Conservation (phyloP, 2,113 vertebrate genomes). For the Colinus virginianus region DNA sequence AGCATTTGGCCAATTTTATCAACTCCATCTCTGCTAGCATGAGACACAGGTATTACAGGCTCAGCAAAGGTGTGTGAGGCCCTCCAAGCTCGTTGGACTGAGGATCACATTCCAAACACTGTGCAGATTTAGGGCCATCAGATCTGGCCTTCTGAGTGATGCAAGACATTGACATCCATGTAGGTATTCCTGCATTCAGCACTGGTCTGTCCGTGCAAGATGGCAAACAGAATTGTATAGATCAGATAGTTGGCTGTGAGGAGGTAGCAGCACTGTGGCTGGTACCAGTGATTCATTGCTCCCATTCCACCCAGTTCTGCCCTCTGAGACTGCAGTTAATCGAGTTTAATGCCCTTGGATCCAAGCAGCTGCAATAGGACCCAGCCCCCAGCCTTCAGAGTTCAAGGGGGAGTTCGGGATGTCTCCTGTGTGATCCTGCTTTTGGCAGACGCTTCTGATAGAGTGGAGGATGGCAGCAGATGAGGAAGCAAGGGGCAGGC, state of each 20-base stretch:
- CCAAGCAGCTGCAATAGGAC: conserved; percentile 30
- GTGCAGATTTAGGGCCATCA: background rate
- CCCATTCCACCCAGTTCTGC: background rate
- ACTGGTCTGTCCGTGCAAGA: background rate
- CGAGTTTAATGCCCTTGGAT: conserved; percentile 12
- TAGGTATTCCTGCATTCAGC: background rate
- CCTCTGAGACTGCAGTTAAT: conserved; percentile 17
- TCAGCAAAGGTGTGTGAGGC: background rate
- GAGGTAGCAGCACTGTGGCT: background rate
- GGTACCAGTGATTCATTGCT: background rate
- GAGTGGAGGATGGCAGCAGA: background rate
- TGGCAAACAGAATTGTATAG: background rate
- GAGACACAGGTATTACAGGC: background rate
- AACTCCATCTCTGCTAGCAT: background rate
- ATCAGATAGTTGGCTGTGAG: background rate
- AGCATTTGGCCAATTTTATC: background rate
- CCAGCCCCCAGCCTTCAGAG: background rate
- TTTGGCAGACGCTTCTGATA: conserved; percentile 36
- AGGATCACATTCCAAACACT: background rate
- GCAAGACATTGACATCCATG: conserved; percentile 12
- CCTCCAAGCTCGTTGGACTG: background rate
- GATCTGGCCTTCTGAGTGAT: background rate
- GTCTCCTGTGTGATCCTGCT: conserved; percentile 36
- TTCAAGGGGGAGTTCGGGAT: background rate
- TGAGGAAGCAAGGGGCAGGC: conserved; percentile 28